A percentile compares a stretch with the other conserved stretches of the same genome.
phyloP scores from a whole-genome alignment of 2,113 vertebrate genomes.

The Osmerus eperlanus region DNA sequence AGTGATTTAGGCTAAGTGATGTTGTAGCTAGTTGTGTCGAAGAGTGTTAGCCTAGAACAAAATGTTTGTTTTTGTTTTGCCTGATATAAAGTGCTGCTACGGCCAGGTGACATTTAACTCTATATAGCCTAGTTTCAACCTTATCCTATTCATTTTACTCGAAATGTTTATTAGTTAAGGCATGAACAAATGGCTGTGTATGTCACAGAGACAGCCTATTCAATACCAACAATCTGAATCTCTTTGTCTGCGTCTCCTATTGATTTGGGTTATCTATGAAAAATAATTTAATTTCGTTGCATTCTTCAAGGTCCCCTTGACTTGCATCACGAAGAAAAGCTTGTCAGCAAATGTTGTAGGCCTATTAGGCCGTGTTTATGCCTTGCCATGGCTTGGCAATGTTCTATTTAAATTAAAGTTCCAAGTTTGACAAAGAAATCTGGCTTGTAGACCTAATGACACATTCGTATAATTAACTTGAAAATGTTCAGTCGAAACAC shows the following conservation, averaged over 20 bases:
- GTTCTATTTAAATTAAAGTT: no score
- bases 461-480: no score
- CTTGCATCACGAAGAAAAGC: constrained; percentile 27
- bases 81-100: no score
- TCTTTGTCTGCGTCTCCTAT: constrained; percentile 54
- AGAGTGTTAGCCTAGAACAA: no score
- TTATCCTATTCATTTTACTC: neutral
- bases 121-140: neutral
- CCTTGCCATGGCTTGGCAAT: neutral
- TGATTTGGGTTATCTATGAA: constrained; percentile 57
- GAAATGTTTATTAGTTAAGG: neutral
- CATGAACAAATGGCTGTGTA: constrained; percentile 18
- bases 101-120: no score
- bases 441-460: no score
- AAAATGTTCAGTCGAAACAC: no score
- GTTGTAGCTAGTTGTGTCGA: no score
- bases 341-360: constrained; percentile 15
- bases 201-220: constrained; percentile 48
- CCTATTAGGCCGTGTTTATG: neutral
- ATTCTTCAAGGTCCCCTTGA: constrained; percentile 36
- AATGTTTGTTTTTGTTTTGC: no score
- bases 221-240: constrained; percentile 56
- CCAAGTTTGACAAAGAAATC: no score
- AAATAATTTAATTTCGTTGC: constrained; percentile 62
- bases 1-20: no score